Base-by-base conservation (phyloP, 1,140 invertebrate genomes). In the Brachionus asplanchnoidis region DNA sequence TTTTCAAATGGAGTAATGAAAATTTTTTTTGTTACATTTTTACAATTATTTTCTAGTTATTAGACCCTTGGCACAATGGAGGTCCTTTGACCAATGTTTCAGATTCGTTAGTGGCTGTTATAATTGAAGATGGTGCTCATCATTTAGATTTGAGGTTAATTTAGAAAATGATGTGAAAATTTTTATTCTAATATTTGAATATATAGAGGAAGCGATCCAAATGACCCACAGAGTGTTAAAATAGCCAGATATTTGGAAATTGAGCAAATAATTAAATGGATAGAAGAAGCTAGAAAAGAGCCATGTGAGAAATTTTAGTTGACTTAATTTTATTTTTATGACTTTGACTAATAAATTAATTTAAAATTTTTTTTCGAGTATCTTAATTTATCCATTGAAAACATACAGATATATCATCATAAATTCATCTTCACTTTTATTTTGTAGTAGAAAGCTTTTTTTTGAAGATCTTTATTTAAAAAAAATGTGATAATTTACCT, bases 31-130 rank as follows among this genome's bases (percentile, higher is more conserved):
- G n/a, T 28, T 42, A 40, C n/a, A 26, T 17, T 53, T 17, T 53
- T 56, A 80, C 9, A 60, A n/a, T 80, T 60, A 8, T 65, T 44
- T 26, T 28, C 11, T 65, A 82, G 79, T 68, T 82, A 42, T 44
- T 95, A 56, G 97, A 99, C 90, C 97, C 97, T 2, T 98, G 97
- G 97, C 93, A 93, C 46, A 93, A 93, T 86, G 96, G 95, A 3
- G 96, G 96, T 40, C 92, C 94, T 2, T 90, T 98, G 2, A 91
- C 79, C 17, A 65, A 82, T 68, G 8, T 82, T 12, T 36, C 53
- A n/a, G 79, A 82, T 23, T 32, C 23, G n/a, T 68, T 82, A 68
- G 53, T 82, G 0, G 79, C 79, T 14, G 79, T 82, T 46, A 17
- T 84, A 14, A 94, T 99, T 80, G 92, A 94, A 3, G 93, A 96